Base-by-base conservation (phyloP, 35 echinoderm and acorn worm genomes). In the Stichopus chloronotus region DNA sequence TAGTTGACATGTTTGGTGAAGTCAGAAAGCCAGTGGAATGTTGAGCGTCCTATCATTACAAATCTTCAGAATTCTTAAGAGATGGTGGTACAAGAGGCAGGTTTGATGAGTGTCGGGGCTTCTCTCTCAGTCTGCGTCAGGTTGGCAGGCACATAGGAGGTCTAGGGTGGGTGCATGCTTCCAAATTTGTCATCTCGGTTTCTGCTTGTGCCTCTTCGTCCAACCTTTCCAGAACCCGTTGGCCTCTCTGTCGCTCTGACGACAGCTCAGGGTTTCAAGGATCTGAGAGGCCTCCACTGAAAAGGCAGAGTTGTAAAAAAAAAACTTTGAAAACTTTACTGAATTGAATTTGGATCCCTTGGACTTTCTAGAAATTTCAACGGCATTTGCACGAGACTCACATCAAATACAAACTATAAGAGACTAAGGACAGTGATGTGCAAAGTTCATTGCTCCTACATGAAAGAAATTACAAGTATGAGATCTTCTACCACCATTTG, bases 181-280 rank as follows among this genome's bases (percentile, higher is more conserved):
- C 86, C 86, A 88, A 88, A 88, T 63, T 13, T 88, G 86, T 88
- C 86, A 88, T 60, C 86, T 88, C 23, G 14, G 9, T 9, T 60
- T 63, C 86, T 88, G 86, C 61, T 69, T 22, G 86, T 88, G 86
- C 22, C 88, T 61, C 88, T 91, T 91, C 9, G 65, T 78, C 88
- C 88, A 91, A 13, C 65, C 72, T 59, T 91, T 91, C 65, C 6
- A 78, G 52, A 91, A 91, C 8, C 71, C 88, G 17, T 59, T 61
- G 20, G 88, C 88, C 76, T 72, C 72, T 77, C 76, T 91, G 68
- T 91, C 88, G 12, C 71, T 78, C 21, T 72, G 53, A 9, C 88
- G 21, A 16, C 10, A 72, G 11, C 53, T 72, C 24, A 91, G 63
- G 8, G 63, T 76, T 8, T 91, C 71, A 5, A 91, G 25, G 4